Base-by-base conservation (phyloP, 2,797 vertebrate genomes). In the Xyrichtys novacula region DNA sequence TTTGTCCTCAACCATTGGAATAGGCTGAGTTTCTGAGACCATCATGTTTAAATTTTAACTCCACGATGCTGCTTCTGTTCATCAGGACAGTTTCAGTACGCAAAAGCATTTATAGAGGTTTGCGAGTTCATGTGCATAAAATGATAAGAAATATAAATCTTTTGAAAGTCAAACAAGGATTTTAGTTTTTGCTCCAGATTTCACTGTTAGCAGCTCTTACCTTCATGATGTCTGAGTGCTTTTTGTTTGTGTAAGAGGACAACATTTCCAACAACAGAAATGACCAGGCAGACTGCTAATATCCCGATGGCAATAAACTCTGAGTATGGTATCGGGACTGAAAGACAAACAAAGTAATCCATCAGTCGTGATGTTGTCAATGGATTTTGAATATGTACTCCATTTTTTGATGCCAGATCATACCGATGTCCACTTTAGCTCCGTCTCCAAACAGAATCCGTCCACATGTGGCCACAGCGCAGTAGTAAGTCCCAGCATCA, bases 401-500 rank as follows among this genome's bases (percentile, higher is more conserved):
- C 7, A n/a, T 14, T 14, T n/a, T 0, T 38, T n/a, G n/a, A n/a
- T n/a, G n/a, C n/a, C n/a, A n/a, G n/a, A n/a, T n/a, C n/a, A n/a
- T n/a, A n/a, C n/a, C 14, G 17, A 48, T 17, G 23, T 48, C 46
- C 46, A 48, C 25, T 58, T 50, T 58, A 9, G 58, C 44, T 53
- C 52, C 66, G 15, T 73, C 25, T 40, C 82, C 77, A 67, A 79
- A 77, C 6, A 81, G 22, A 4, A 81, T 72, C 43, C 56, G 9
- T 8, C 46, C 46, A 48, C 46, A 48, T 8, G 46, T 53, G 26
- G 66, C 79, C 73, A 88, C 70, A 59, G 87, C 88, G 64, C 85
- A 86, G 64, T 83, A 75, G 52, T 80, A 85, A 0, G 54, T 84
- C 40, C 81, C 87, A 65, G 49, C 2, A 50, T 89, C 83, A 57